A percentile compares a stretch with the other conserved stretches of the same genome.
These are phyloP conservation scores for Oxygymnocypris stewartii DNA, from an alignment of 2,113 vertebrate genomes.

Conservation along the genomic window DNA sequence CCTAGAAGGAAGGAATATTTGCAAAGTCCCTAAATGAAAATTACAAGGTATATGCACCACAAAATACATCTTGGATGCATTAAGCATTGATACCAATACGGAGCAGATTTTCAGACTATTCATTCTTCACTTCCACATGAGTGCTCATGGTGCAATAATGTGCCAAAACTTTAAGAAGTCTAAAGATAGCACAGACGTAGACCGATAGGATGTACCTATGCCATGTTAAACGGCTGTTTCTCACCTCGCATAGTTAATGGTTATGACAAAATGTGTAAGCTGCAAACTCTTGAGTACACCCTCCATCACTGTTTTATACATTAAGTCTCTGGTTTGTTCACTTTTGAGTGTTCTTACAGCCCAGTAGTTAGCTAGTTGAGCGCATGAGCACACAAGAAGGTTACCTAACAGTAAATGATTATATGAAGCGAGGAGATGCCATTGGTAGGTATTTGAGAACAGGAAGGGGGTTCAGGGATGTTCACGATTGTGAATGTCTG, in stretches of 20 bases:
- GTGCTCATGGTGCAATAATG: neutral
- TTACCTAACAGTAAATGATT: neutral
- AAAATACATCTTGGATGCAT: constrained; percentile 28
- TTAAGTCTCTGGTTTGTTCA: neutral
- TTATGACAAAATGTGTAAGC: neutral
- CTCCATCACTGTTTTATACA: neutral
- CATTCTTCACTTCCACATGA: neutral
- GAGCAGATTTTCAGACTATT: neutral
- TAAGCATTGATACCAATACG: constrained; percentile 30
- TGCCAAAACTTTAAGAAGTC: neutral
- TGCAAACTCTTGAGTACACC: neutral
- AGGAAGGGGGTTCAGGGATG: constrained; percentile 20
- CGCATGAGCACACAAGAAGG: neutral
- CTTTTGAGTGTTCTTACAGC: neutral
- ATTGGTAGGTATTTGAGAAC: neutral
- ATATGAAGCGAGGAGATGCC: neutral
- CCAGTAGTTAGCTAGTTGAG: neutral
- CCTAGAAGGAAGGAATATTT: constrained; percentile 32
- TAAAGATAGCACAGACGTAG: neutral
- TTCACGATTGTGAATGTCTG: constrained; percentile 50
- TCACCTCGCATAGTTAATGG: neutral
- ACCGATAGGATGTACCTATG: constrained; percentile 9
- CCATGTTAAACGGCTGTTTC: constrained; percentile 13
- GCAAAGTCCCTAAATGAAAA: neutral
- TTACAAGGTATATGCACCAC: constrained; percentile 40